These are phyloP conservation scores for Euleptes europaea DNA, from an alignment of 2,113 vertebrate genomes.

Conservation along the genomic window DNA sequence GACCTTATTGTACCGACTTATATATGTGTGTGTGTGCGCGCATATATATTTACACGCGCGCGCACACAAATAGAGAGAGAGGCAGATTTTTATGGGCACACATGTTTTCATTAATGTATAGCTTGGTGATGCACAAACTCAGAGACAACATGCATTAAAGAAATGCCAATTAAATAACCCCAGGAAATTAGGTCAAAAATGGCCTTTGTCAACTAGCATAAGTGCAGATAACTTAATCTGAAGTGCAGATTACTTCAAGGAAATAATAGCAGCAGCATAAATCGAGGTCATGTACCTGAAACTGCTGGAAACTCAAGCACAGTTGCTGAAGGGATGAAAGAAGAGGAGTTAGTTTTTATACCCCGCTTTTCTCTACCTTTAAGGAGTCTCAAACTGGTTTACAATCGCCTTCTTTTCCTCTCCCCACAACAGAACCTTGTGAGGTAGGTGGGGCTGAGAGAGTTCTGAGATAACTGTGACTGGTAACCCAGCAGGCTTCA, in stretches of 20 bases:
- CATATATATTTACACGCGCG: no score
- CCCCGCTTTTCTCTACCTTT: no score
- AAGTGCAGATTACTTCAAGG: background rate
- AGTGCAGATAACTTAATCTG: background rate
- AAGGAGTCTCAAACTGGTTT: no score
- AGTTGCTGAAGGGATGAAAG: background rate
- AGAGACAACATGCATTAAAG: background rate
- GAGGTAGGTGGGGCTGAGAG: no score
- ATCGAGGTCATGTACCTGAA: background rate
- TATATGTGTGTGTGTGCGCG: no score
- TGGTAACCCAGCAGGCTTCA: no score
- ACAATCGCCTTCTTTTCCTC: no score
- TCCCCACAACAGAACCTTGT: no score
- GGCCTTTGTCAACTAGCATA: background rate
- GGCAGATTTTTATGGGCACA: background rate
- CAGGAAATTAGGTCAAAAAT: conserved; percentile 7
- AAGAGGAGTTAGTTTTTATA: no score
- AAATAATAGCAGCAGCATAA: background rate
- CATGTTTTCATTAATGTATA: background rate
- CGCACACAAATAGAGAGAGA: no score
- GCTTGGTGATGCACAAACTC: background rate
- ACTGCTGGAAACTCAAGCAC: background rate
- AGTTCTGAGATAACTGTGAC: no score
- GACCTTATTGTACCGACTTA: background rate
- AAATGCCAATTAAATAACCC: background rate